These are phyloP conservation scores for Endomychus coccineus DNA, from an alignment of 2,888 invertebrate genomes.

Conservation along the genomic window DNA sequence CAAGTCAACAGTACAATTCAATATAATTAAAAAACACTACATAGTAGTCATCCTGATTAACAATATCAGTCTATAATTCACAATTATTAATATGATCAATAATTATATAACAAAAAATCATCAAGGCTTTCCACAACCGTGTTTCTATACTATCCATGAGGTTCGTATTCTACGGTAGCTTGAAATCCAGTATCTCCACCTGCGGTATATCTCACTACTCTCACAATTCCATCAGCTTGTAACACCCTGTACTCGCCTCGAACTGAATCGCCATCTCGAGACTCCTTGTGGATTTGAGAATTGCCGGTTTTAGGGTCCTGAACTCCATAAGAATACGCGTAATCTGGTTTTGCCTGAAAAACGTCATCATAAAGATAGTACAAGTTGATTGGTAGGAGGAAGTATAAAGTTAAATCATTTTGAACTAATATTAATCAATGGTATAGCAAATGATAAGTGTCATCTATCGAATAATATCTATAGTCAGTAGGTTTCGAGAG, in stretches of 20 bases:
- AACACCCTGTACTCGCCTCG: slow-evolving; percentile 65
- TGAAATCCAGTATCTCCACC: slow-evolving; percentile 69
- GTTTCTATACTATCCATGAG: too few relatives aligned
- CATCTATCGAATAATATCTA: too few relatives aligned
- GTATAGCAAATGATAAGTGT: too few relatives aligned
- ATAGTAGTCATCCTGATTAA: too few relatives aligned
- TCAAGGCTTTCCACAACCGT: too few relatives aligned
- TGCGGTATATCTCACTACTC: slow-evolving; percentile 66
- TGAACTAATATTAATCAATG: background rate
- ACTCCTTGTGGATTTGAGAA: slow-evolving; percentile 64
- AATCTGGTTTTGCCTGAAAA: slow-evolving; percentile 64
- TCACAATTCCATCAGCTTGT: slow-evolving; percentile 66
- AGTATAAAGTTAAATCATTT: background rate
- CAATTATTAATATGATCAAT: too few relatives aligned
- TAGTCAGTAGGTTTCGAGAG: too few relatives aligned
- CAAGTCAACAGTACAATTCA: too few relatives aligned
- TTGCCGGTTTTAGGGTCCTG: slow-evolving; percentile 67
- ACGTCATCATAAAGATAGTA: slow-evolving; percentile 14
- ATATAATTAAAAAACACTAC: too few relatives aligned
- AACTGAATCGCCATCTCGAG: slow-evolving; percentile 64
- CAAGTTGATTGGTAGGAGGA: background rate
- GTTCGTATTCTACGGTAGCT: slow-evolving; percentile 43
- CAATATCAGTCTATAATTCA: too few relatives aligned
- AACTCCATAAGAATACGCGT: slow-evolving; percentile 68
- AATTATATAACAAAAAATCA: too few relatives aligned